Evolutionary conservation across 2,888 invertebrate genomes (phyloP).

Genomic region (Xestia ashworthii): DNA sequence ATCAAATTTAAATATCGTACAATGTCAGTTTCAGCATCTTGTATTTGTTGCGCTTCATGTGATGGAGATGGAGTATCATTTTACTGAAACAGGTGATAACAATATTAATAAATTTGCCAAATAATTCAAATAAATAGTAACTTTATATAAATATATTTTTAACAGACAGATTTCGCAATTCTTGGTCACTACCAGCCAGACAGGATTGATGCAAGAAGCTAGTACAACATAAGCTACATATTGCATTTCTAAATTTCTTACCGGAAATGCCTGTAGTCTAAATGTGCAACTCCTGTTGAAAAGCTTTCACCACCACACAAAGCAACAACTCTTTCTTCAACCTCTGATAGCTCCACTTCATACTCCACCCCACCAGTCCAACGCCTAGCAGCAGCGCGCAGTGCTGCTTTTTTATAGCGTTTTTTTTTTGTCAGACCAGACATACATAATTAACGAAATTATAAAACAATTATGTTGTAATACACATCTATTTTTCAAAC

Average conservation of each 20-base stretch:
- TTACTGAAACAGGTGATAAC: no score
- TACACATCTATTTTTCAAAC: neutral
- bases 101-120: no score
- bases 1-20: slow-evolving; percentile 1
- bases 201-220: no score
- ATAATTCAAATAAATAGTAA: no score
- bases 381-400: neutral
- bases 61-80: no score
- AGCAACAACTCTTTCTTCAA: slow-evolving; percentile 1
- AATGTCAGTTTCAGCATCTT: neutral
- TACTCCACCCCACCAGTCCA: neutral
- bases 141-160: no score
- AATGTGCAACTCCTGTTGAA: neutral
- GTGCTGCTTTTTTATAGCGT: neutral
- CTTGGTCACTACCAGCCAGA: no score
- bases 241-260: neutral
- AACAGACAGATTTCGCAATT: no score
- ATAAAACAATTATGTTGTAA: neutral
- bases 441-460: slow-evolving; percentile 6
- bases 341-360: neutral
- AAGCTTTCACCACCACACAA: neutral
- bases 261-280: neutral
- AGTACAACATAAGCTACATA: no score
- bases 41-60: no score
- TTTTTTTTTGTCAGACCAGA: neutral